These are phyloP conservation scores for Eurois occulta DNA, from an alignment of 2,888 invertebrate genomes.

Conservation along the genomic window DNA sequence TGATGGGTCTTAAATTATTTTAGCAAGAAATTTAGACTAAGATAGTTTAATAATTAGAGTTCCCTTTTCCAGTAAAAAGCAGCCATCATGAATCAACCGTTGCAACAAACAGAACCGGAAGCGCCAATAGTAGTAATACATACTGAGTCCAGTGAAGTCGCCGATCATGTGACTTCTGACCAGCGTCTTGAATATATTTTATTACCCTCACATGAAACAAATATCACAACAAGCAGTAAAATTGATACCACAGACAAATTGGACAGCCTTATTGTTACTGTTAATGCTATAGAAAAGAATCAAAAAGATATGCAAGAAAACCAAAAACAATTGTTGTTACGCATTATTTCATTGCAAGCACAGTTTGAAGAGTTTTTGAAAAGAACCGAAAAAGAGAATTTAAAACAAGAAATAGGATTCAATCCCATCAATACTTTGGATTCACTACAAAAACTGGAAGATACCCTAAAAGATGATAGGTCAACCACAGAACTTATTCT, in stretches of 20 bases:
- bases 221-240: slow-evolving; percentile 14
- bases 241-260: slow-evolving; percentile 11
- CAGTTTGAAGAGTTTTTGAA: slow-evolving; percentile 17
- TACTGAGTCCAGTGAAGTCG: slow-evolving; percentile 14
- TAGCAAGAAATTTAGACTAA: too few relatives aligned
- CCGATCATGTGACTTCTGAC: slow-evolving; percentile 11
- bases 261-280: slow-evolving; percentile 19
- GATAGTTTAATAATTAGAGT: neutral
- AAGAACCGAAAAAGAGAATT: slow-evolving; percentile 12
- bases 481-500: slow-evolving; percentile 13
- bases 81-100: slow-evolving; percentile 10
- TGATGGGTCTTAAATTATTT: too few relatives aligned
- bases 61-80: slow-evolving; percentile 2
- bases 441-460: slow-evolving; percentile 14
- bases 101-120: slow-evolving; percentile 1
- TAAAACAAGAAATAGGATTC: slow-evolving; percentile 5
- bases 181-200: slow-evolving; percentile 13
- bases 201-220: slow-evolving; percentile 6
- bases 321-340: slow-evolving; percentile 13
- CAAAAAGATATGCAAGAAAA: slow-evolving; percentile 8
- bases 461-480: slow-evolving; percentile 15
- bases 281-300: slow-evolving; percentile 3
- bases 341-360: slow-evolving; percentile 14
- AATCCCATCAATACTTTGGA: slow-evolving; percentile 17
- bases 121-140: slow-evolving; percentile 12